Evolutionary conservation across 2,888 invertebrate genomes (phyloP), one percentile per base, ranked within the genome.

Genomic region (Argyresthia albistria): DNA sequence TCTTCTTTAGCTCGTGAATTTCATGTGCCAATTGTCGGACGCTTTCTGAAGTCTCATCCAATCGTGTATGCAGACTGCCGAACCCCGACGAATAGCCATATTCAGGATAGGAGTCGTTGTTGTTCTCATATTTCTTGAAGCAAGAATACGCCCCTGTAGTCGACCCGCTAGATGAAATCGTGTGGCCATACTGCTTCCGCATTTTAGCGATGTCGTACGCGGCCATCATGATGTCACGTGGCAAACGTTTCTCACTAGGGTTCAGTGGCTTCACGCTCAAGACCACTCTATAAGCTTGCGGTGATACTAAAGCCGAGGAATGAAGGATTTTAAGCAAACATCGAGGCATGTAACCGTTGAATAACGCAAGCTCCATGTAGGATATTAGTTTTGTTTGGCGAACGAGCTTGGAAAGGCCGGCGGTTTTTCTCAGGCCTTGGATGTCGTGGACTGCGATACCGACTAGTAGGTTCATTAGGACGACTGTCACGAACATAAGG

Each of bases 401-500:
- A 9, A 95, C 95, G 8, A 95, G 82, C 66, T 95, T 95, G 0
- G 94, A 94, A 0, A 95, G 81, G 0, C 95, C 95, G 0, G 95
- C 95, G 0, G 95, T 95, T 84, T 95, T 95, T 60, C 95, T 92
- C 11, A 95, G 79, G 0, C 95, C 95, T 70, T 95, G 95, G 54
- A 95, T 95, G 67, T 95, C 95, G 63, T 95, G 95, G 4, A 95
- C 95, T 0, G 95, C 95, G 59, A 95, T 95, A 70, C 95, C 95
- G 12, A 95, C 95, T 0, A 95, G 82, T 0, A 95, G 78, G 76
- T 95, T 95, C 95, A 95, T 95, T 46, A 95, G 81, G 7, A 95
- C 94, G 2, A 95, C 94, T 0, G 95, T 95, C 0, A 95, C 95
- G 67, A 95, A 95, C 63, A 95, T 86, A 6, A 95, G 80, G 63